Evolutionary conservation across 2,797 vertebrate genomes (phyloP), one percentile per base, ranked within the genome.

Genomic region (Aeoliscus strigatus): DNA sequence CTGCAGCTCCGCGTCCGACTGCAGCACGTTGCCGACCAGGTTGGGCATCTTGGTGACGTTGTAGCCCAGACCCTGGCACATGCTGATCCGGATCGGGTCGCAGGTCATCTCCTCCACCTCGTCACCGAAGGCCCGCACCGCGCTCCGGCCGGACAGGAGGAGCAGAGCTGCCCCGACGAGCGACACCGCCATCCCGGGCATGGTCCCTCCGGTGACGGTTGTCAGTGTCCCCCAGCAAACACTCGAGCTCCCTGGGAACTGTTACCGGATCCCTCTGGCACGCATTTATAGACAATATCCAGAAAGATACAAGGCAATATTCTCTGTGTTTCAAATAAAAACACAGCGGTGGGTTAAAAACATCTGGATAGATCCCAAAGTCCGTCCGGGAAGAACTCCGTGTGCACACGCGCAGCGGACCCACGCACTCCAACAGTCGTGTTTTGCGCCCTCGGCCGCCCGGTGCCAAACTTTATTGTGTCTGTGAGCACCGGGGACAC

Each of bases 31-130:
- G 31, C 95, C 96, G 36, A 97, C 93, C 83, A 97, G 73, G 66
- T 98, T 98, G 83, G 96, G 96, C 96, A 98, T 98, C 84, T 93
- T 94, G 73, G 95, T 98, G 69, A 96, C 94, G 84, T 98, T 98
- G 84, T 98, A 98, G 30, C 95, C 96, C 49, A 98, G 80, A 74
- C 93, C 94, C 82, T 96, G 94, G 88, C 96, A 98, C 94, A 97
- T 97, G 83, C 92, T 81, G 87, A 98, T 98, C 57, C 93, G 90
- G 83, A 98, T 98, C 51, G 93, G 91, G 75, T 98, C 94, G 80
- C 96, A 98, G 64, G 92, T 92, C 86, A 91, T 87, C 66, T 97
- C 95, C 70, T 96, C 94, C 37, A 60, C 60, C 35, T 94, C 94
- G 24, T 93, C 92, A 2, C 92, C 92, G 75, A 95, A 97, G 4